A percentile compares a stretch with the other conserved stretches of the same genome.
phyloP scores from a whole-genome alignment of 2,113 vertebrate species.

The Monarcha castaneiventris region DNA sequence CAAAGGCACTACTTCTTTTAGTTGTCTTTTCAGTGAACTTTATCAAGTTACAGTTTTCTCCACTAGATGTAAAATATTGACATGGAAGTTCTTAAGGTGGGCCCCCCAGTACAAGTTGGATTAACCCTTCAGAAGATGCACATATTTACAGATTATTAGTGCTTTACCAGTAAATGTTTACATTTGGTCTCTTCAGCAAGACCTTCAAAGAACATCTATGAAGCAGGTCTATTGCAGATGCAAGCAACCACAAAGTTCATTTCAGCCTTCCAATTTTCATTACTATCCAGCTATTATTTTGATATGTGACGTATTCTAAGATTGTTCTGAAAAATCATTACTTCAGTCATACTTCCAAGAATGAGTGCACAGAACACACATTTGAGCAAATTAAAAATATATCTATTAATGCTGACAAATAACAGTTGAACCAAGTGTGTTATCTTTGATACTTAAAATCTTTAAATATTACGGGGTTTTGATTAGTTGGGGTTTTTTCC shows the following conservation, averaged over 20 bases:
- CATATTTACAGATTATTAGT: background rate
- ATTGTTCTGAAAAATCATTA: background rate
- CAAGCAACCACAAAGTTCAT: background rate
- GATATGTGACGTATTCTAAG: background rate
- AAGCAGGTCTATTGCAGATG: background rate
- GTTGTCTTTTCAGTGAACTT: background rate
- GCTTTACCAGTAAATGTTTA: background rate
- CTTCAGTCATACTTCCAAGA: background rate
- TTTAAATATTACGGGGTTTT: background rate
- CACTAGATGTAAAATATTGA: background rate
- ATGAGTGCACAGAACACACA: background rate
- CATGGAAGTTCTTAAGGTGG: background rate
- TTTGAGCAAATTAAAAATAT: background rate
- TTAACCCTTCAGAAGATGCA: background rate
- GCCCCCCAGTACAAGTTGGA: accelerated
- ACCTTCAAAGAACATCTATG: background rate
- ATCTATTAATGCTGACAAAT: background rate
- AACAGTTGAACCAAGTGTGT: background rate
- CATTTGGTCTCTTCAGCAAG: background rate
- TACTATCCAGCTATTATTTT: background rate
- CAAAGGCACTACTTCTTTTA: background rate
- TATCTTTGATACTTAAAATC: background rate
- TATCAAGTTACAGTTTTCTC: background rate
- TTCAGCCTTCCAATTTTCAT: background rate
- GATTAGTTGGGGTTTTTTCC: accelerated